phyloP scores from a whole-genome alignment of 2,888 invertebrate species.

The Temnothorax ravouxi region DNA sequence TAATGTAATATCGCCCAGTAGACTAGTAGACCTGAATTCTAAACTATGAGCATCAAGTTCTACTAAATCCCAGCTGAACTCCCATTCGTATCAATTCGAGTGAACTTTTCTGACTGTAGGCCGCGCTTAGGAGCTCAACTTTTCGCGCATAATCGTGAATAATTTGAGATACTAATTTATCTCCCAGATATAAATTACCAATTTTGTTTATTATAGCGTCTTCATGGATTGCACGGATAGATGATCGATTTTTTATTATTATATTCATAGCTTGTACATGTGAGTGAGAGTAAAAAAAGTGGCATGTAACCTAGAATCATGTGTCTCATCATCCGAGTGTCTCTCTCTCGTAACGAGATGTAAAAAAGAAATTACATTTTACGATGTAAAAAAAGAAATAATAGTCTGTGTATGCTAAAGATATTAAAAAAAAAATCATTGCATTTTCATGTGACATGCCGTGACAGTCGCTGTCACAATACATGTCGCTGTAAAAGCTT shows the following conservation, averaged over 20 bases:
- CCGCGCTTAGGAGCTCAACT: neutral
- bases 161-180: neutral
- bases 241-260: constrained; percentile 10
- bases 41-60: neutral
- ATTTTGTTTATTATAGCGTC: neutral
- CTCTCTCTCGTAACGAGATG: neutral
- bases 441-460: constrained; percentile 12
- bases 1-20: constrained; percentile 39
- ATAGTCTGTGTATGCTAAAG: neutral
- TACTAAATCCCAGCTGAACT: neutral
- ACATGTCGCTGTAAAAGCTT: constrained; percentile 2
- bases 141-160: neutral
- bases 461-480: constrained; percentile 18
- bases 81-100: neutral
- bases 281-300: neutral
- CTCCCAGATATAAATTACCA: neutral
- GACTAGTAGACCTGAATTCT: constrained; percentile 7
- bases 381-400: constrained; percentile 6
- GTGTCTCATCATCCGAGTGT: no score
- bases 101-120: neutral
- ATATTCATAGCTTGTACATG: constrained; percentile 1
- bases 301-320: neutral
- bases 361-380: constrained; percentile 3
- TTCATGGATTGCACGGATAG: neutral
- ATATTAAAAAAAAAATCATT: constrained; percentile 18